Evolutionary conservation across 37 sponge, comb jelly and placozoan genomes (phyloP).

Genomic region (Cladorhizidae sp.): DNA sequence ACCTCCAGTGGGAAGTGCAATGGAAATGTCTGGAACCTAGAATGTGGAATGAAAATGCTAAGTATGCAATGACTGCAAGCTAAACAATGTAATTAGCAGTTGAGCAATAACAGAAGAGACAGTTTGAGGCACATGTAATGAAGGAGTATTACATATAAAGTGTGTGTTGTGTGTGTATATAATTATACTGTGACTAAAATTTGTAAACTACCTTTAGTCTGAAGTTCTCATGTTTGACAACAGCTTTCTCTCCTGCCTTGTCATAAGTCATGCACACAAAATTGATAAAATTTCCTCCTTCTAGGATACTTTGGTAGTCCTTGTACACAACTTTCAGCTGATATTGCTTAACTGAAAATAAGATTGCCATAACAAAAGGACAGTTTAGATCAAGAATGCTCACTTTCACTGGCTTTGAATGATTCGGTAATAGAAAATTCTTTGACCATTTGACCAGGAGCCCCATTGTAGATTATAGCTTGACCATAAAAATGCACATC

Average conservation of each 20-base stretch:
- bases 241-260: conserved; percentile 2
- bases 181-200: background rate
- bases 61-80: too few species aligned
- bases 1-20: conserved; percentile 39
- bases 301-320: conserved; percentile 44
- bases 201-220: conserved; percentile 31
- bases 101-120: too few species aligned
- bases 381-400: background rate
- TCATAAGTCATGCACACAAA: conserved; percentile 48
- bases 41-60: background rate
- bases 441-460: conserved; percentile 31
- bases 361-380: background rate
- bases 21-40: conserved; percentile 50
- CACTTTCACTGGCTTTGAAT: background rate
- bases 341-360: conserved; percentile 6
- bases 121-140: too few species aligned
- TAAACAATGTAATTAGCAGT: too few species aligned
- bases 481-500: conserved; percentile 5
- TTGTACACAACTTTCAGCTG: conserved; percentile 5
- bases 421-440: background rate
- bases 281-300: conserved; percentile 47
- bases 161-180: background rate
- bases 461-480: conserved; percentile 36
- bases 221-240: conserved; percentile 14
- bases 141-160: too few species aligned